These are phyloP conservation scores for Bombus sibiricus DNA, from an alignment of 1,140 invertebrate species.

Conservation along the genomic window DNA sequence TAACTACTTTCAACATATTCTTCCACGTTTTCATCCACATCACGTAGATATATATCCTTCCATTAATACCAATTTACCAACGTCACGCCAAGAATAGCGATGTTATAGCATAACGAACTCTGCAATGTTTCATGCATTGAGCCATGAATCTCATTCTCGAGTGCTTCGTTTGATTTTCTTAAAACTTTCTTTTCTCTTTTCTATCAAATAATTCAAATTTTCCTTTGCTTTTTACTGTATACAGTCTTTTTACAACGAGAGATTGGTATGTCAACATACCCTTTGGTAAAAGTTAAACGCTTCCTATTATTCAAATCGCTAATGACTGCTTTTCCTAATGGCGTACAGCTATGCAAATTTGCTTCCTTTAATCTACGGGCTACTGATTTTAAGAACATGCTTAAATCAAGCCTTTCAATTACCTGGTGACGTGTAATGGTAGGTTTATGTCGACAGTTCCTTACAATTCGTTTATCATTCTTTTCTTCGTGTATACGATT, in stretches of 20 bases:
- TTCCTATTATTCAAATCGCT: background rate
- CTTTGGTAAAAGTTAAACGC: background rate
- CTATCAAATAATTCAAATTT: background rate
- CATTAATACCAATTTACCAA: no score
- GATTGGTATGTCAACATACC: background rate
- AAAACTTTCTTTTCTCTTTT: no score
- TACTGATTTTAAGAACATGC: background rate
- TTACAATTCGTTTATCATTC: background rate
- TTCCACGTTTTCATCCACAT: no score
- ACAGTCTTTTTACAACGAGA: background rate
- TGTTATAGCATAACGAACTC: no score
- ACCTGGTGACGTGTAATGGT: background rate
- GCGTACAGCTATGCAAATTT: background rate
- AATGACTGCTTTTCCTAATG: background rate
- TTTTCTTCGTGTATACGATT: background rate
- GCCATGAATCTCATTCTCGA: no score
- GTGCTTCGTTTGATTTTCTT: no score
- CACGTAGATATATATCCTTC: no score
- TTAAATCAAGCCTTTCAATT: constrained; percentile 8
- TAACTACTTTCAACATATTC: no score
- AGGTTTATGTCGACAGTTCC: background rate
- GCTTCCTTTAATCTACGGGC: background rate
- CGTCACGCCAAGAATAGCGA: no score
- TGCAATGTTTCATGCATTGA: no score
- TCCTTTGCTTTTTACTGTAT: background rate